Percentiles rank a stretch among this genome's conserved stretches.
Evolutionary conservation across 2,888 invertebrate genomes (phyloP).

Genomic region (Lepetodrilus schrolli): DNA sequence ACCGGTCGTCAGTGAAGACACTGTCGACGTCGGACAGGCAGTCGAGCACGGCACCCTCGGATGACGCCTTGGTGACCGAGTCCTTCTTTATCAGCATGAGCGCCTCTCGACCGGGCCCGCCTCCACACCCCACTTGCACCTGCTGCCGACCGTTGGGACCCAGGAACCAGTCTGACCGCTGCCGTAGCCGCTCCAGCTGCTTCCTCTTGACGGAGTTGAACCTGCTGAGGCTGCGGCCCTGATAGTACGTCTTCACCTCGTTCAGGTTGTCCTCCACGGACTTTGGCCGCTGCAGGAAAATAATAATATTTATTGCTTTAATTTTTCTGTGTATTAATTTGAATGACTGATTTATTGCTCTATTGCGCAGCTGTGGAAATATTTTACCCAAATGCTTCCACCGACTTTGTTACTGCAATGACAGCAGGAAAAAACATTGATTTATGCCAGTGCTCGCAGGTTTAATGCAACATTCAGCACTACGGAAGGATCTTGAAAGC

Average conservation of each 20-base stretch:
- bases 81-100: conserved; percentile 31
- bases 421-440: too few relatives aligned
- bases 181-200: conserved; percentile 96
- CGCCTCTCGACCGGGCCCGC: conserved; percentile 27
- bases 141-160: conserved; percentile 75
- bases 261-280: conserved; percentile 69
- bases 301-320: too few relatives aligned
- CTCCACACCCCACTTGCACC: conserved; percentile 31
- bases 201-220: conserved; percentile 78
- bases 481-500: too few relatives aligned
- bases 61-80: conserved; percentile 65
- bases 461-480: too few relatives aligned
- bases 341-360: too few relatives aligned
- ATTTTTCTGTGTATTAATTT: too few relatives aligned
- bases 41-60: conserved; percentile 67
- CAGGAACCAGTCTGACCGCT: conserved; percentile 95
- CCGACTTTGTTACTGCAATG: too few relatives aligned
- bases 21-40: conserved; percentile 65
- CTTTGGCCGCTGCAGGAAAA: conserved; percentile 64
- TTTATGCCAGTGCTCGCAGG: too few relatives aligned
- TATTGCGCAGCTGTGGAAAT: too few relatives aligned
- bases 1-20: conserved; percentile 66
- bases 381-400: too few relatives aligned
- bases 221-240: conserved; percentile 67
- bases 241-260: conserved; percentile 60